phyloP scores from a whole-genome alignment of 2,888 invertebrate species.

The Gastrophysa polygoni region DNA sequence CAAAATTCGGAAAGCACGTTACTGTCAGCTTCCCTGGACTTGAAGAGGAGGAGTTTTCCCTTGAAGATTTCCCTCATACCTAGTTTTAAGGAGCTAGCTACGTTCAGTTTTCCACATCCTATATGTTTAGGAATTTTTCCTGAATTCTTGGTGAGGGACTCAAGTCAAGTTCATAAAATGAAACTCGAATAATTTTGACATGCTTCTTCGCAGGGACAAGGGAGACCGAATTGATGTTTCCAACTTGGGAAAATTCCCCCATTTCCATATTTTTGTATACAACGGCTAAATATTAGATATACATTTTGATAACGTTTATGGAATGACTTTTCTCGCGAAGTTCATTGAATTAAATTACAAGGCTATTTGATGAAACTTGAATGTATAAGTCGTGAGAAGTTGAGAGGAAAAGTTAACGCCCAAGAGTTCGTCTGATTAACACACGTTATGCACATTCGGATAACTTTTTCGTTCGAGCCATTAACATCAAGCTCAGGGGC shows the following conservation, averaged over 20 bases:
- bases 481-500: no score
- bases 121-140: no score
- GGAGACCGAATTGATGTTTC: not conserved
- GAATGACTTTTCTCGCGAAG: slow-evolving; percentile 19
- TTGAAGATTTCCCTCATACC: no score
- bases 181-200: no score
- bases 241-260: not conserved
- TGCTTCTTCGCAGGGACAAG: not conserved
- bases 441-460: slow-evolving; percentile 31
- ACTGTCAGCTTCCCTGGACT: no score
- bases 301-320: slow-evolving; percentile 17
- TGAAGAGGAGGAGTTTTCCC: no score
- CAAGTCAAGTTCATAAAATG: no score
- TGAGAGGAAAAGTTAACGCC: slow-evolving; percentile 27
- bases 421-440: slow-evolving; percentile 31
- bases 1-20: no score
- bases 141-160: no score
- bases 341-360: slow-evolving; percentile 20
- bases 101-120: no score
- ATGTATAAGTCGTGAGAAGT: slow-evolving; percentile 18
- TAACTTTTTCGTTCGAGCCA: slow-evolving; percentile 34
- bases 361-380: slow-evolving; percentile 22
- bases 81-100: no score
- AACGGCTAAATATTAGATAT: slow-evolving; percentile 10
- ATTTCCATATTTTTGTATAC: slow-evolving; percentile 18